Conservation (phyloP, 2,888 invertebrate genomes). For the Synanthedon myopaeformis region DNA sequence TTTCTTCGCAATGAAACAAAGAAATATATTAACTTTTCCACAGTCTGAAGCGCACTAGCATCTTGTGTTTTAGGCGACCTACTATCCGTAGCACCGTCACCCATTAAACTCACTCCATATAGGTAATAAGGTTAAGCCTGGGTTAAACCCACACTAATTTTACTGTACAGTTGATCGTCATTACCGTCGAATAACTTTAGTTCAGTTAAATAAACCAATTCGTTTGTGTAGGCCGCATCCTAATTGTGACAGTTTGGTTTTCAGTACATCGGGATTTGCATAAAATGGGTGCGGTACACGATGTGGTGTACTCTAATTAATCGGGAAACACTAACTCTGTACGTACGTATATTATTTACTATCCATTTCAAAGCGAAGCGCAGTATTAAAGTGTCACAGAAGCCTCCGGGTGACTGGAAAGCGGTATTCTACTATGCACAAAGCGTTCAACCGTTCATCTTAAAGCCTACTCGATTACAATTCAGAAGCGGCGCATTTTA, state of each 20-base stretch:
- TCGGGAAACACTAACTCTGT: neutral
- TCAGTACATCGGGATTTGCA: neutral
- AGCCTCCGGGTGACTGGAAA: neutral
- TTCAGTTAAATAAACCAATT: too few species aligned
- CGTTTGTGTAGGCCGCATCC: neutral
- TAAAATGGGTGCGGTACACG: neutral
- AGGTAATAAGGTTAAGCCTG: too few species aligned
- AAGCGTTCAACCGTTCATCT: neutral
- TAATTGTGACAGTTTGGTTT: neutral
- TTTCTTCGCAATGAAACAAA: too few species aligned
- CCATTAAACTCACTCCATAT: too few species aligned
- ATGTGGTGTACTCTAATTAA: neutral
- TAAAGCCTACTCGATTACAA: neutral
- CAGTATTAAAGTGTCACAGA: neutral
- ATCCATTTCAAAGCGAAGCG: neutral
- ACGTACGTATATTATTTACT: neutral
- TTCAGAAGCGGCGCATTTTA: neutral
- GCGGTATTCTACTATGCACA: neutral
- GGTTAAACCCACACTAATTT: too few species aligned
- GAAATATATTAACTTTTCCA: too few species aligned
- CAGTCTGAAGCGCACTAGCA: too few species aligned
- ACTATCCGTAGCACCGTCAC: too few species aligned
- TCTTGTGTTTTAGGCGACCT: too few species aligned
- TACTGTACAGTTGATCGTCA: too few species aligned
- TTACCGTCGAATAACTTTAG: too few species aligned